Evolutionary conservation across 2,888 invertebrate species (phyloP).

Genomic region (Limnephilus auricula): DNA sequence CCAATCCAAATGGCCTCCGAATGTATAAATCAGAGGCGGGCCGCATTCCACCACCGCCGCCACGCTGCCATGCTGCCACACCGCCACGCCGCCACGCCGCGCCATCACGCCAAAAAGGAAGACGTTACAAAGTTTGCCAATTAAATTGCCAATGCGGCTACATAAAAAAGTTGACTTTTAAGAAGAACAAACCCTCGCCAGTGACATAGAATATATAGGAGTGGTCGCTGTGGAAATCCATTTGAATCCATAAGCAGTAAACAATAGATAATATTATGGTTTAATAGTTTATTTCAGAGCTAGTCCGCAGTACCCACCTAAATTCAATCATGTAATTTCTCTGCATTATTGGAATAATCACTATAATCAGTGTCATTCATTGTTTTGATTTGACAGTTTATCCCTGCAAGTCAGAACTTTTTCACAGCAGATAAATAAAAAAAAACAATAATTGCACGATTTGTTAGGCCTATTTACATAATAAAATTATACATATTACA

Average conservation of each 20-base stretch:
- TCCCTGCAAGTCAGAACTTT: too few species aligned
- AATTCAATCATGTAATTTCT: too few species aligned
- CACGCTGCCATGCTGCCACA: neutral
- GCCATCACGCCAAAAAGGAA: conserved; percentile 61
- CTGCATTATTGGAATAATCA: too few species aligned
- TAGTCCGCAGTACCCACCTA: too few species aligned
- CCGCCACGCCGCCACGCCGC: conserved; percentile 25
- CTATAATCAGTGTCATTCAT: too few species aligned
- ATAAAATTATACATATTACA: too few species aligned
- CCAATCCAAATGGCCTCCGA: conserved; percentile 32
- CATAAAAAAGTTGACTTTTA: conserved; percentile 60
- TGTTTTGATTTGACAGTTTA: too few species aligned
- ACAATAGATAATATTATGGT: too few species aligned
- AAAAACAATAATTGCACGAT: too few species aligned
- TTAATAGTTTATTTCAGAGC: too few species aligned
- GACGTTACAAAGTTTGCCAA: conserved; percentile 63
- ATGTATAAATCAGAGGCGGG: conserved; percentile 35
- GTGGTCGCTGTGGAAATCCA: neutral
- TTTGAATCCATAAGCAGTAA: neutral
- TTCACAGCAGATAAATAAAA: too few species aligned
- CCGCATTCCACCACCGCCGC: conserved; percentile 14
- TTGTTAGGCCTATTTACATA: too few species aligned
- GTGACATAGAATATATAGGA: neutral
- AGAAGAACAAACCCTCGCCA: conserved; percentile 30
- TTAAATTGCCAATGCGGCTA: conserved; percentile 59